Base-by-base conservation (phyloP, 2,113 vertebrate species). In the Gorsachius goisagi region DNA sequence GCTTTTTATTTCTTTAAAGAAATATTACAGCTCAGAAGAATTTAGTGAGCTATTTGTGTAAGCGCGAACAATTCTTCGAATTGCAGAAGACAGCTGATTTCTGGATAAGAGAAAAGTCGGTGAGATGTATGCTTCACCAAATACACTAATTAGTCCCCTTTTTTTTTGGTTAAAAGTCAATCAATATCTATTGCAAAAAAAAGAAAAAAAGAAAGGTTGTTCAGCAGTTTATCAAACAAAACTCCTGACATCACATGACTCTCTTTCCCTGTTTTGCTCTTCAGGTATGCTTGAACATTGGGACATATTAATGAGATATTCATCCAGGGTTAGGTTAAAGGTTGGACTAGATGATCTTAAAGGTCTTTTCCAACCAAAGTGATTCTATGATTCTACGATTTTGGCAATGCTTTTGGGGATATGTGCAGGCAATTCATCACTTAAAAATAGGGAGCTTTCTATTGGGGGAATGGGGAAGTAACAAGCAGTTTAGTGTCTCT, bases 1-100 rank as follows among this genome's bases (percentile, higher is more conserved):
- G 28, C 5, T 16, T 69, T 94, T 93, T 93, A 85, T 94, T 88
- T 89, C 77, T 67, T 86, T 67, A 45, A 75, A 93, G 92, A 93
- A 87, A 77, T 73, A 62, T 26, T 83, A 33, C 37, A 63, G 45
- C 63, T 85, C 75, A 73, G 53, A 87, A 75, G 21, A 92, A 39
- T 64, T 91, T 85, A 82, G 32, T 79, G 66, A 90, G 30, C 14
- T 85, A 62, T 89, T 75, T 87, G 41, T 49, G 18, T 64, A 84
- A 68, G 32, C 15, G 58, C 71, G 9, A 85, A 9, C 21, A 88
- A 78, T 63, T 79, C 15, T 55, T 84, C 45, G 6, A 49, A 76
- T 49, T 94, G 10, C 26, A 89, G 68, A 67, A 63, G 53, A 20
- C 11, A 77, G 6, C 2, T 84, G 63, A 62, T 68, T 66, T 37